phyloP scores from a whole-genome alignment of 1,140 invertebrate species.

The Leguminivora glycinivorella region DNA sequence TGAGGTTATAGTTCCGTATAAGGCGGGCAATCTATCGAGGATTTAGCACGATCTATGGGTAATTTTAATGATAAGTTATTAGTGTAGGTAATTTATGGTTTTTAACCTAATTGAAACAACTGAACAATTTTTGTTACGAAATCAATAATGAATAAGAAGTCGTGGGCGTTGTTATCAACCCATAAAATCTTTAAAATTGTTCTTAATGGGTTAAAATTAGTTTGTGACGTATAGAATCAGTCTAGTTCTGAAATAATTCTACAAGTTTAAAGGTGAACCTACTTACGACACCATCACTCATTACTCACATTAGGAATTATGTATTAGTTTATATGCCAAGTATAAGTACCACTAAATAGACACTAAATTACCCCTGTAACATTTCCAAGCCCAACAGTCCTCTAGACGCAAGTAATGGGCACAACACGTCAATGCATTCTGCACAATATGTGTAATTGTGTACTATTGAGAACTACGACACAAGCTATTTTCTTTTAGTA shows the following conservation, averaged over 20 bases:
- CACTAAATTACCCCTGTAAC: too few relatives aligned
- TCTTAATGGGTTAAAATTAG: too few relatives aligned
- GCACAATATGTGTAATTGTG: conserved; percentile 4
- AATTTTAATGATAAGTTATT: conserved; percentile 13
- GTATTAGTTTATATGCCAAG: too few relatives aligned
- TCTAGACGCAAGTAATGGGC: neutral
- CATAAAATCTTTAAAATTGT: too few relatives aligned
- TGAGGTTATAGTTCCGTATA: neutral
- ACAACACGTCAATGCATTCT: neutral
- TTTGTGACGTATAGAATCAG: too few relatives aligned
- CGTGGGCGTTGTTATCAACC: neutral
- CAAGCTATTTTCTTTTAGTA: conserved; percentile 9
- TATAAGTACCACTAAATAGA: too few relatives aligned
- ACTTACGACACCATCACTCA: too few relatives aligned
- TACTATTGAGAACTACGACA: conserved; percentile 9
- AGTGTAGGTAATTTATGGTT: neutral
- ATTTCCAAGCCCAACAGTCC: too few relatives aligned
- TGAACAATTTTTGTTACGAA: neutral
- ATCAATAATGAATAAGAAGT: neutral
- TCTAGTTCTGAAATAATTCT: too few relatives aligned
- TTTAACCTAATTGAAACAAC: neutral
- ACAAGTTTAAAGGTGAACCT: too few relatives aligned
- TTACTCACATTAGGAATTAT: too few relatives aligned
- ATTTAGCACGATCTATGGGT: neutral
- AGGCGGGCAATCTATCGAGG: conserved; percentile 1